Base-by-base conservation (phyloP, 2,888 invertebrate species). In the Reticulitermes lucifugus region DNA sequence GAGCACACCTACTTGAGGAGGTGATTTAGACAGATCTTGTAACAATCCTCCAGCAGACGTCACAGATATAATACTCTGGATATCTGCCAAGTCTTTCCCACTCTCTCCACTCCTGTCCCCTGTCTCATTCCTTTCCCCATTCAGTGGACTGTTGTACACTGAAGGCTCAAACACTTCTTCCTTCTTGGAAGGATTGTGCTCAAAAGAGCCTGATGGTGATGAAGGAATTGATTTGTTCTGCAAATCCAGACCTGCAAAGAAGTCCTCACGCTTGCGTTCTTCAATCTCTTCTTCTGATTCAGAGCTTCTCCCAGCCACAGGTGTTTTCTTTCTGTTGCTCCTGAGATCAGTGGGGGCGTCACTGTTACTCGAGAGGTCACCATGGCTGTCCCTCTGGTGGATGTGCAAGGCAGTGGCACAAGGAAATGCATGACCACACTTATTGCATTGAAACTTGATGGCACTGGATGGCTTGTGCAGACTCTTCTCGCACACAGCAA, bases 81-180 rank as follows among this genome's bases (percentile, higher is more conserved):
- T 97, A 89, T 97, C 97, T 77, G 97, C 97, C 87, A 97, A 92
- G 89, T 97, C 97, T 89, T 95, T 95, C 51, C 93, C 93, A 51
- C 77, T 75, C 35, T 71, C 80, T 25, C 25, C 97, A 89, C 95
- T 95, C 51, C 93, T 93, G 21, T 51, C 41, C 10, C 55, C 97
- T 89, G 94, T 95, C 51, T 93, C 93, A 1, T 46, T 46, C 25
- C 43, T 75, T 25, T 59, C 60, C 12, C 25, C 55, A 22, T 75
- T 43, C 21, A 60, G 60, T 18, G 84, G 25, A 41, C 85, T 85
- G 84, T 86, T 86, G 79, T 75, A 90, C 21, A 12, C 93, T 93
- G 0, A 95, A 93, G 88, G 94, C 83, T 88, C 89, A 75, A 85
- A 84, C 29, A 85, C 59, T 18, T 86, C 86, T 46, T 87, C 85